Evolutionary conservation across 1,140 invertebrate genomes (phyloP), one percentile per base, ranked within the genome.

Genomic region (Caerostris extrusa): DNA sequence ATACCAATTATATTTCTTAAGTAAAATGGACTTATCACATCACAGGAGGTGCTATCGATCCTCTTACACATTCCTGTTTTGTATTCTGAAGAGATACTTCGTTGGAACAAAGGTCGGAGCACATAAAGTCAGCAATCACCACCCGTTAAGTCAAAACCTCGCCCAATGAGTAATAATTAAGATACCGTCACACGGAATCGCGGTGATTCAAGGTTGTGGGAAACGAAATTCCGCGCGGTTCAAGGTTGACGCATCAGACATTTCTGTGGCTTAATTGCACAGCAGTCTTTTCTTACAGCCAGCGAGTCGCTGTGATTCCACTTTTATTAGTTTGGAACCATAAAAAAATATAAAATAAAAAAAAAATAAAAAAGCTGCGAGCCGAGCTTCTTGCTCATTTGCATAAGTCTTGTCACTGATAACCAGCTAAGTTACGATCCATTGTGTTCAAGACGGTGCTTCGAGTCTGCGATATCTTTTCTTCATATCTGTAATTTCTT

Each of bases 181-280:
- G 34, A 50, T 7, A 77, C 71, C 3, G 34, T 8, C 61, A 17
- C 61, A 12, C 71, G 4, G 71, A 77, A 8, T 77, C 61, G 61
- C 61, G 8, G 34, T 14, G 71, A 77, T 50, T 77, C 71, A 77
- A 77, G 71, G 71, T 77, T 77, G 10, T 77, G 71, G 71, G 71
- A 53, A 77, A 3, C 8, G 3, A 50, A 50, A 77, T 77, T 77
- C 34, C 71, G 5, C 34, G 67, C 17, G 8, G 17, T 19, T 6
- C 1, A 50, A 19, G 5, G 53, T 8, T 77, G 71, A 77, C 71
- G 34, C 69, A 53, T 50, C 19, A 50, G 34, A 50, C 50, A 77
- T 14, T 77, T 19, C 19, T 77, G 50, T 53, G 71, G 34, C 34
- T 77, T 77, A 77, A 77, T 34, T 8, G 1, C 34, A 50, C 12